Evolutionary conservation across 1,140 invertebrate genomes (phyloP).

Genomic region (Sinella curviseta): DNA sequence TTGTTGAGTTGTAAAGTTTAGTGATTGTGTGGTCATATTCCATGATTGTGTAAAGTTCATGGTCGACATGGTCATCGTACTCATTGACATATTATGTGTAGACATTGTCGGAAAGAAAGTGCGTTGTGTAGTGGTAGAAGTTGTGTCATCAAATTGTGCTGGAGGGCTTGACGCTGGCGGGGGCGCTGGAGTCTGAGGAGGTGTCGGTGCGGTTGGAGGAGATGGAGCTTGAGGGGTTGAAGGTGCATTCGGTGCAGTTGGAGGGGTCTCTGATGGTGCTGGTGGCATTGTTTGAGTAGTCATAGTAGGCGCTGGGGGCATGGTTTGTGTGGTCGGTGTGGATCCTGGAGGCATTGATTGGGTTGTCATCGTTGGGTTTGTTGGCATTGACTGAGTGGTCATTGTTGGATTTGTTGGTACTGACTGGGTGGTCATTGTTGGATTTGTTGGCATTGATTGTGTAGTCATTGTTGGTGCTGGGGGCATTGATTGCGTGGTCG

Average conservation of each 20-base stretch:
- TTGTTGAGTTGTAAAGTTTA: not conserved
- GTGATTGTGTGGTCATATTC: not conserved
- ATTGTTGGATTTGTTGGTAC: not conserved
- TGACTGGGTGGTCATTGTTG: not conserved
- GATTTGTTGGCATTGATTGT: not conserved
- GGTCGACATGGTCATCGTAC: too few species aligned
- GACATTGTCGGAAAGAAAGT: too few species aligned
- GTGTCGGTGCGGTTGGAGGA: not conserved
- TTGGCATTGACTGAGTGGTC: not conserved
- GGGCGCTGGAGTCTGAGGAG: too few species aligned
- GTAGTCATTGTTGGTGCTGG: not conserved
- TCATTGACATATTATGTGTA: too few species aligned
- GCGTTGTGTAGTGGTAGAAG: too few species aligned
- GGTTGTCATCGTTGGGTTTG: not conserved
- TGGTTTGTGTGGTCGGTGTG: not conserved
- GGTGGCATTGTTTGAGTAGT: not conserved
- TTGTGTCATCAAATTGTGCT: too few species aligned
- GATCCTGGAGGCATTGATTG: not conserved
- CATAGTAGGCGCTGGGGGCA: not conserved
- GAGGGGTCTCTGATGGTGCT: not conserved
- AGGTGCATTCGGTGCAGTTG: conserved; percentile 14
- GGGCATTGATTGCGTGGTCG: not conserved
- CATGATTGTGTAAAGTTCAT: too few species aligned
- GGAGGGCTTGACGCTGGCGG: not conserved
- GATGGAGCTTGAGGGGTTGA: not conserved